Evolutionary conservation across 1,140 invertebrate genomes (phyloP), one percentile per base, ranked within the genome.

Genomic region (Diorhabda carinulata): DNA sequence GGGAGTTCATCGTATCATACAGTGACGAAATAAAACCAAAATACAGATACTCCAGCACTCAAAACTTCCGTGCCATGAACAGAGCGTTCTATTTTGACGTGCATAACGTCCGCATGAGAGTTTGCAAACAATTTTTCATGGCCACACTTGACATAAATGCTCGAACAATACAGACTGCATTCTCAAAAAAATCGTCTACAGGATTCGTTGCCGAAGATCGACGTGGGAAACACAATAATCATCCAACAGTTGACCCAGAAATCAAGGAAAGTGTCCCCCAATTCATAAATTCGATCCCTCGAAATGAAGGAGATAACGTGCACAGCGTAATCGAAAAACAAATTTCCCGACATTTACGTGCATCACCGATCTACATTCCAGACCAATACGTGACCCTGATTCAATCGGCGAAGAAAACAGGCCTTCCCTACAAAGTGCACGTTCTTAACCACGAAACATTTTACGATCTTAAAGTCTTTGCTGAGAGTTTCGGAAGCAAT

Each of bases 271-370:
- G 52, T 57, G 52, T 57, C 52, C 52, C 3, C 56, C 56, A 57
- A 57, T 57, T 57, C 56, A 57, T 57, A 57, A 57, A 57, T 57
- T 57, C 56, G 56, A 57, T 57, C 0, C 77, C 80, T 6, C 72
- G 74, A 61, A 66, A 59, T 43, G 57, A 66, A 66, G 78, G 73
- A 0, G 80, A 82, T 71, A 77, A 71, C 57, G 74, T 79, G 47
- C 81, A 82, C 69, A 76, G 75, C 5, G 60, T 79, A 0, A 82
- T 82, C n/a, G 81, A 81, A 68, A 81, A 78, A 56, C 67, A 73
- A 66, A 76, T 79, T 57, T 80, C 75, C 72, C 75, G 73, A 62
- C 25, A 71, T 62, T 52, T 73, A 9, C 70, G 67, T 71, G 67
- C 72, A 5, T 73, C 73, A 56, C 76, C 77, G 44, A 75, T 78